Percentiles rank a stretch among this genome's conserved stretches.
phyloP scores from a whole-genome alignment of 2,113 vertebrate species.

The Okapia johnstoni region DNA sequence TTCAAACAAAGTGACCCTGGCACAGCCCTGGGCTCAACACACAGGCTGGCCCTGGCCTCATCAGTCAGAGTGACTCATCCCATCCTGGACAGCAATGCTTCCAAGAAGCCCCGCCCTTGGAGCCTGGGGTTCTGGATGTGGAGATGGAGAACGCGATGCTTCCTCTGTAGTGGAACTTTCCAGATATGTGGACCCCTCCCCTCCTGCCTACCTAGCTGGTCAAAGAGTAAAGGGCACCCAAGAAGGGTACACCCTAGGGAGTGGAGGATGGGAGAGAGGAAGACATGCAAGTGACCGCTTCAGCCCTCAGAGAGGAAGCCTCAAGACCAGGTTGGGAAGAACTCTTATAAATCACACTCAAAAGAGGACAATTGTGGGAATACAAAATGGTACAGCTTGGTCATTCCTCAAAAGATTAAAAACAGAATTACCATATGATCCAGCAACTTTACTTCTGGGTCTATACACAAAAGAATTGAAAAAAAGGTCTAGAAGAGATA shows the following conservation, averaged over 20 bases:
- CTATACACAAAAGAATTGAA: neutral
- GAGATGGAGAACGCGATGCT: neutral
- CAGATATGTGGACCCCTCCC: neutral
- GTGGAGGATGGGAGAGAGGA: rapidly evolving
- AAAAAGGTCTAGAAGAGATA: neutral
- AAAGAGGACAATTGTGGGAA: neutral
- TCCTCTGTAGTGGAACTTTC: neutral
- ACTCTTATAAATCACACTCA: neutral
- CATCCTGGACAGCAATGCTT: neutral
- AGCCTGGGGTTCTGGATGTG: neutral
- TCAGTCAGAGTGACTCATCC: constrained; percentile 35
- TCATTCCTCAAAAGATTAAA: neutral
- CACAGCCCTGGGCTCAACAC: neutral
- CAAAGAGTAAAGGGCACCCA: neutral
- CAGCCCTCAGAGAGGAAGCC: neutral
- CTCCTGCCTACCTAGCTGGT: neutral
- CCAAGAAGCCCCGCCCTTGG: neutral
- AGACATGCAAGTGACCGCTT: neutral
- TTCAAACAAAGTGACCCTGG: neutral
- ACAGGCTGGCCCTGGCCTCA: neutral
- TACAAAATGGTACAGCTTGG: neutral
- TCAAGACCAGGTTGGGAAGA: neutral
- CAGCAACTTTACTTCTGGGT: neutral
- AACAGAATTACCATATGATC: neutral
- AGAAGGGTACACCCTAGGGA: neutral